Percentiles rank a stretch among this genome's conserved stretches.
These are phyloP conservation scores for Drosophila seguyi DNA, from an alignment of 1,140 invertebrate genomes.

Conservation along the genomic window DNA sequence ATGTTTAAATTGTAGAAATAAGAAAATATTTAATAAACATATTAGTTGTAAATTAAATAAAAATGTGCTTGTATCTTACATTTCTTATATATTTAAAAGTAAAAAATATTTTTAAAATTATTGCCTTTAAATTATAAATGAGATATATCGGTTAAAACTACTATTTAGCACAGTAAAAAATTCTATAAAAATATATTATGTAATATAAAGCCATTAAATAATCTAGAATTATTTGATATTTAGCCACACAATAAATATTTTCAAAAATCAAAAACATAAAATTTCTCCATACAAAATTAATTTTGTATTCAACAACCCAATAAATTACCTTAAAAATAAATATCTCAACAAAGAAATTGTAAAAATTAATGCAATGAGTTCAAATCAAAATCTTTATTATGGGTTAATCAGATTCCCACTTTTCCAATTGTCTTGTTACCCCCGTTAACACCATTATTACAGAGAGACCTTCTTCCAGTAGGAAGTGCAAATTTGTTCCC, in stretches of 20 bases:
- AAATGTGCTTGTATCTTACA: too few species aligned
- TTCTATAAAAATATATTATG: too few species aligned
- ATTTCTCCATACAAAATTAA: background rate
- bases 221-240: too few species aligned
- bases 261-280: background rate
- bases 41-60: too few species aligned
- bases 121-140: too few species aligned
- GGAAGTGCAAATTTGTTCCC: constrained; percentile 27
- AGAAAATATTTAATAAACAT: too few species aligned
- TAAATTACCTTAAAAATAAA: background rate
- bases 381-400: constrained; percentile 6
- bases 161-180: too few species aligned
- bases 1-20: too few species aligned
- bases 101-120: too few species aligned
- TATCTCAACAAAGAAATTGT: background rate
- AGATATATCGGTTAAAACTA: too few species aligned
- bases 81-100: too few species aligned
- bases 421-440: constrained; percentile 9
- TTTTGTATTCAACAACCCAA: background rate
- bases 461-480: constrained; percentile 27
- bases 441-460: constrained; percentile 1
- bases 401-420: constrained; percentile 7
- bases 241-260: background rate
- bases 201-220: too few species aligned
- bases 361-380: constrained; percentile 6